Conservation (phyloP, 2,888 invertebrate species). For the Spilarctia lutea region DNA sequence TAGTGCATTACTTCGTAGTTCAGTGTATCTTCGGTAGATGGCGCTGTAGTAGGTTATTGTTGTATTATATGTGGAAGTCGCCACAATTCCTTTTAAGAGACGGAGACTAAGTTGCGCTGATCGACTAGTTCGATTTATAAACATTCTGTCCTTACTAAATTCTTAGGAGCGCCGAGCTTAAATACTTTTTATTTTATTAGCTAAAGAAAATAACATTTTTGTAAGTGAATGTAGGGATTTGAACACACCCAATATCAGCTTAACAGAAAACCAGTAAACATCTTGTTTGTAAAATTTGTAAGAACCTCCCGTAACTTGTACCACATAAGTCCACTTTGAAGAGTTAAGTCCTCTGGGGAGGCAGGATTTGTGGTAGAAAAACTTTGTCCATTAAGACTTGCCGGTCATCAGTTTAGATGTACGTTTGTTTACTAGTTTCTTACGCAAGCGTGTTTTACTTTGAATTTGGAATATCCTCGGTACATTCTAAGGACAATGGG, state of each 20-base stretch:
- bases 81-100: no score
- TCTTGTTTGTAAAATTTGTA: conserved; percentile 16
- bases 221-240: background rate
- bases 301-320: conserved; percentile 36
- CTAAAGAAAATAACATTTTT: background rate
- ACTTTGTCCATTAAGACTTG: conserved; percentile 76
- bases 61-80: no score
- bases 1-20: no score
- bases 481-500: conserved; percentile 1
- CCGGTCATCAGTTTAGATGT: conserved; percentile 60
- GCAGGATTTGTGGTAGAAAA: conserved; percentile 76
- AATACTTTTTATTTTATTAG: background rate
- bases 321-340: conserved; percentile 50
- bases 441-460: conserved; percentile 17
- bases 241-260: conserved; percentile 5
- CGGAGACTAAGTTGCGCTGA: no score
- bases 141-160: background rate
- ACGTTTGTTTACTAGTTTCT: conserved; percentile 47
- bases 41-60: no score
- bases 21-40: no score
- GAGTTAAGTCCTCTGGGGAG: conserved; percentile 53
- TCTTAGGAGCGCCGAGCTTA: background rate
- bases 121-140: background rate
- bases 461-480: conserved; percentile 6
- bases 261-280: conserved; percentile 1